Percentiles rank a stretch among this genome's conserved stretches.
Evolutionary conservation across 2,888 invertebrate genomes (phyloP).

Genomic region (Psococerastis gibbosa): DNA sequence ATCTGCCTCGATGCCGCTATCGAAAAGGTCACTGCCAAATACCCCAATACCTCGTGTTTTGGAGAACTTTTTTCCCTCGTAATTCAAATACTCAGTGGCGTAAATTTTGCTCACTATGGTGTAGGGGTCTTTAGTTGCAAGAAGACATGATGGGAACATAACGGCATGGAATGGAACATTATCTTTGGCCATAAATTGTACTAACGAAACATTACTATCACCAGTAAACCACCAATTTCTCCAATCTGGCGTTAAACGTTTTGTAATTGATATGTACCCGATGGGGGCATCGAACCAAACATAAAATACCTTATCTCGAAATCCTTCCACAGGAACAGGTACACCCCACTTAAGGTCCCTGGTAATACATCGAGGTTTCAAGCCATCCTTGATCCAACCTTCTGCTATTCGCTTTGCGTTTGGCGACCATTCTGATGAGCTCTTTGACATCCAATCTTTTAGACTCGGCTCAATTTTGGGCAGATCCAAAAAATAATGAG

Average conservation of each 20-base stretch:
- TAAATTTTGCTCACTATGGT: slow-evolving; percentile 71
- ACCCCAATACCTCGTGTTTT: slow-evolving; percentile 93
- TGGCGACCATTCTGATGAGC: slow-evolving; percentile 58
- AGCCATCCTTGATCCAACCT: slow-evolving; percentile 81
- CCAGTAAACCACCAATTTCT: slow-evolving; percentile 90
- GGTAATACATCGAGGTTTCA: slow-evolving; percentile 91
- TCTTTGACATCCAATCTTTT: slow-evolving; percentile 47
- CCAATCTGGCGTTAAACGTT: slow-evolving; percentile 70
- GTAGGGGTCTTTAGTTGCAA: slow-evolving; percentile 70
- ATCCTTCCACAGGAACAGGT: slow-evolving; percentile 79
- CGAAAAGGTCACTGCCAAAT: slow-evolving; percentile 86
- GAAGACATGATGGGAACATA: slow-evolving; percentile 79
- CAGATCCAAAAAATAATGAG: slow-evolving; percentile 86
- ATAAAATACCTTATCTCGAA: slow-evolving; percentile 81
- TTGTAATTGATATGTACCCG: slow-evolving; percentile 93
- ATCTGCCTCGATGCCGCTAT: slow-evolving; percentile 78
- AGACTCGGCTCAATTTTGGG: slow-evolving; percentile 63
- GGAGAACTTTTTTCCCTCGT: slow-evolving; percentile 96
- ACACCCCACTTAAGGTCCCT: slow-evolving; percentile 97
- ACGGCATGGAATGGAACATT: slow-evolving; percentile 99
- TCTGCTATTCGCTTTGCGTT: slow-evolving; percentile 76
- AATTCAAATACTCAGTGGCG: slow-evolving; percentile 96
- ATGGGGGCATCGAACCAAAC: slow-evolving; percentile 99
- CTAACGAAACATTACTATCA: slow-evolving; percentile 53
- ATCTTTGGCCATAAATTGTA: slow-evolving; percentile 98